Evolutionary conservation across 2,888 invertebrate genomes (phyloP).

Genomic region (Netelia virgata): DNA sequence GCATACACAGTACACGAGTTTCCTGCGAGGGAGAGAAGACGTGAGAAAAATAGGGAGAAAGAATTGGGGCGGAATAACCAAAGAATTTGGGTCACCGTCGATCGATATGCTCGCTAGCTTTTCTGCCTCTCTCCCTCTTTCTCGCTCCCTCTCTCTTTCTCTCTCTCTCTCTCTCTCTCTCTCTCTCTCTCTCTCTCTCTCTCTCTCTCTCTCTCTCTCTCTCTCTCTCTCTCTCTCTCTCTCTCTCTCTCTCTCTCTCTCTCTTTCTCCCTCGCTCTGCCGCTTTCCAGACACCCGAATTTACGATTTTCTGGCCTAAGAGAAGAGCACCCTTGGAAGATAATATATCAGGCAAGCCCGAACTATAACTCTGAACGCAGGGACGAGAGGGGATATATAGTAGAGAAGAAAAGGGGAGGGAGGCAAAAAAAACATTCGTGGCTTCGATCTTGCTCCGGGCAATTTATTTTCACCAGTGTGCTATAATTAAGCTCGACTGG

Average conservation of each 20-base stretch:
- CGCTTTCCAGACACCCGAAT: neutral
- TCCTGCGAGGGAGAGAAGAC: neutral
- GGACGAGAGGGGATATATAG: slow-evolving; percentile 18
- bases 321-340: slow-evolving; percentile 5
- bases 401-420: slow-evolving; percentile 3
- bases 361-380: slow-evolving; percentile 34
- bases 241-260: slow-evolving; percentile 7
- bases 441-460: neutral
- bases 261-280: too few relatives aligned
- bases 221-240: neutral
- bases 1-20: neutral
- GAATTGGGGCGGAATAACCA: slow-evolving; percentile 57
- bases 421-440: slow-evolving; percentile 25
- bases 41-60: slow-evolving; percentile 54
- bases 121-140: slow-evolving; percentile 18
- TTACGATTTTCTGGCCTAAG: slow-evolving; percentile 49
- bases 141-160: too few relatives aligned
- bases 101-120: slow-evolving; percentile 54
- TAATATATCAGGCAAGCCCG: slow-evolving; percentile 37
- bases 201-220: slow-evolving; percentile 1
- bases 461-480: slow-evolving; percentile 35
- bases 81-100: slow-evolving; percentile 60
- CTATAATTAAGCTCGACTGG: slow-evolving; percentile 36
- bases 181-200: neutral
- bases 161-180: too few relatives aligned